These are phyloP conservation scores for Syrista parreyssii DNA, from an alignment of 2,888 invertebrate genomes.

Conservation along the genomic window DNA sequence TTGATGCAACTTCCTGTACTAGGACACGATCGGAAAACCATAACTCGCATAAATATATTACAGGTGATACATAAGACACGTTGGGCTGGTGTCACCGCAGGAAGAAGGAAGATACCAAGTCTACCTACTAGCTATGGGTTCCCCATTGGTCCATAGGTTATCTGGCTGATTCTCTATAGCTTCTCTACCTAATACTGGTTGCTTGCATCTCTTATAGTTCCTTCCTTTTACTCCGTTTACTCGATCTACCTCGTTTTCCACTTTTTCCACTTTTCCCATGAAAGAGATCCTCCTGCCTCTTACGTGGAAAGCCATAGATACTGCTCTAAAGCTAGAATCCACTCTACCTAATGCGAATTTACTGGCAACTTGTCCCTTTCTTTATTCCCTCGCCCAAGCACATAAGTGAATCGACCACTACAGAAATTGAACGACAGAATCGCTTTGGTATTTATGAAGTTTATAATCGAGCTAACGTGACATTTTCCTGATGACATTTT, in stretches of 20 bases:
- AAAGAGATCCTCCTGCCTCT: neutral
- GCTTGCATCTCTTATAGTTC: neutral
- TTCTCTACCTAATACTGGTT: neutral
- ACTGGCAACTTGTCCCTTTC: neutral
- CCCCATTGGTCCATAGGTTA: neutral
- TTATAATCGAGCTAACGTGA: neutral
- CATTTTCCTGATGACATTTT: neutral
- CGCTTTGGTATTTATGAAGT: neutral
- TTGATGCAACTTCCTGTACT: conserved; percentile 35
- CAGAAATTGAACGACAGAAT: neutral
- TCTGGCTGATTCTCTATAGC: neutral
- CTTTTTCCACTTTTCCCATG: neutral
- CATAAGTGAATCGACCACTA: neutral
- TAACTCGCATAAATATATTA: conserved; percentile 43
- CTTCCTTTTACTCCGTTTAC: neutral
- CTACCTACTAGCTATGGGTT: neutral
- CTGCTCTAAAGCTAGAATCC: neutral
- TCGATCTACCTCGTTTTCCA: neutral
- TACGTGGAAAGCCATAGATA: neutral
- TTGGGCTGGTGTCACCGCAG: neutral
- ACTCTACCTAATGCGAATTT: neutral
- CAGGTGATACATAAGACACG: conserved; percentile 30
- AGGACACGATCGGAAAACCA: conserved; percentile 43
- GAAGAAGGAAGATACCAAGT: neutral
- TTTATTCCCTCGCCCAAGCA: neutral